Base-by-base conservation (phyloP, 2,888 invertebrate genomes). In the Crematogaster levior region DNA sequence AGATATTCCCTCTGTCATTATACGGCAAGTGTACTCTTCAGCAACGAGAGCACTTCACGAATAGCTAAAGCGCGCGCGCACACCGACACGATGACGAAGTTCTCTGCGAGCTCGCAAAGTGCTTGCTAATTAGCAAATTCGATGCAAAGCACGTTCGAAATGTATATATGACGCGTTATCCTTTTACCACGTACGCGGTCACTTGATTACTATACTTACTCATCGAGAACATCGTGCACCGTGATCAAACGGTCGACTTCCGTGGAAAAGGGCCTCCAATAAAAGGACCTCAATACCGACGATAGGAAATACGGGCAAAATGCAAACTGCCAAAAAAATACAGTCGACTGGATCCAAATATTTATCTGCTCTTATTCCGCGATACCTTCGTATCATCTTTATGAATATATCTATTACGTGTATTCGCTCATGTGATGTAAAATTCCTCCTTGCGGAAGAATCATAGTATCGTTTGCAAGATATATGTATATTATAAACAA, bases 171-270 rank as follows among this genome's bases (percentile, higher is more conserved):
- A 81, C 66, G 66, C 48, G 37, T 37, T 70, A 72, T 65, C 65
- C 27, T 40, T 70, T 66, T 48, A 56, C 46, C 37, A 46, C 21
- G 65, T n/a, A 60, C 21, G 80, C 21, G 80, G 74, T 84, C 84
- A 83, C 84, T 88, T 85, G 81, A 84, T 88, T 85, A 85, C 80
- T 66, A 43, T 82, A 83, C 70, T 87, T 87, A 81, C 53, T 18
- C 18, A 53, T 70, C 65, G 83, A 80, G 85, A 65, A 84, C 85
- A 27, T 63, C 48, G 51, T 53, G 83, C 68, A 68, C 77, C 68
- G 81, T 85, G 56, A 79, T 70, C 81, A 85, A 88, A 85, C 65
- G 82, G 65, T 37, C 77, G 73, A 53, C 56, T 70, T 77, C 21
- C 51, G 34, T 79, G 66, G 40, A 43, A 60, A 82, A 18, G n/a